Evolutionary conservation across 2,888 invertebrate species (phyloP), one percentile per base, ranked within the genome.

Genomic region (Polyploca ridens): DNA sequence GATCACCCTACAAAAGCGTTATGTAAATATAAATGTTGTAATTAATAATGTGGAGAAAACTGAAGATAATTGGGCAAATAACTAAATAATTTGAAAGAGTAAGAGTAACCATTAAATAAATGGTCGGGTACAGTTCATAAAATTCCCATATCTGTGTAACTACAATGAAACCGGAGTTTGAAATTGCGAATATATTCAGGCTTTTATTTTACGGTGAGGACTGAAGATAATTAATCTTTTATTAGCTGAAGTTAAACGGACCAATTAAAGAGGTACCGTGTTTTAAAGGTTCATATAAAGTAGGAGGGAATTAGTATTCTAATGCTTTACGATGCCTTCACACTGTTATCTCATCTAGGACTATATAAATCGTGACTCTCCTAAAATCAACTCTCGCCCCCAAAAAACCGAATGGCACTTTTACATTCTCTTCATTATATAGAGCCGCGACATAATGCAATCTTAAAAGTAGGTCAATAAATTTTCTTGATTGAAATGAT

Each of bases 381-480:
- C 64, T 72, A 64, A 67, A 54, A 63, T 62, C 33, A 2, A 5
- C 41, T 0, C 66, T 46, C 72, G 67, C 69, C 81, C 76, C 71
- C 70, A 74, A 70, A 82, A 87, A 86, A 85, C 82, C 81, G 86
- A 87, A 87, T 82, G 85, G 81, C 84, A 78, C 87, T 89, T 90
- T 89, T 88, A 88, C 88, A 87, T 86, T 84, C 83, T 76, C 74
- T 82, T 88, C 88, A 87, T 90, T 86, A 88, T 89, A 90, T 90
- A 89, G 90, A 89, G 85, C 27, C 27, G 27, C 1, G 1, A 27
- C 27, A 27, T 27, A 79, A 77, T 77, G 85, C 83, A 87, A 89
- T 89, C 84, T 85, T 81, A 85, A 83, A 83, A 83, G 82, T 81
- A 76, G 76, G 73, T 75, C 79, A 41, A 11, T n/a, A 1, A 19